These are phyloP conservation scores for Propsilocerus akamusi DNA, from an alignment of 1,140 invertebrate species.

Conservation along the genomic window DNA sequence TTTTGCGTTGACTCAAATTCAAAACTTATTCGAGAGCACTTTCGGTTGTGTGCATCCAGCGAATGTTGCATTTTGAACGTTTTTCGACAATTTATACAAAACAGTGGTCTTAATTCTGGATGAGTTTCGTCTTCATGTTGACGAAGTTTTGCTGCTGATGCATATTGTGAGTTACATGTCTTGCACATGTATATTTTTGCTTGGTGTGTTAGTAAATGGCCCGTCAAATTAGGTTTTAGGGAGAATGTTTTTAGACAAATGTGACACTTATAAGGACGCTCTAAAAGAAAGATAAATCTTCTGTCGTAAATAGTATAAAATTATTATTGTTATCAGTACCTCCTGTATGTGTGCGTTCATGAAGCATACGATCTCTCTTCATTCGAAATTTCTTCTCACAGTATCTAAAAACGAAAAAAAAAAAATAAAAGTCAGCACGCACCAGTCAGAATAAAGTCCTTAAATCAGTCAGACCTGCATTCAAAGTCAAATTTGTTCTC, in stretches of 20 bases:
- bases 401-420: neutral
- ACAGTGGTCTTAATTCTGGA: neutral
- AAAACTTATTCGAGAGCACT: too few relatives aligned
- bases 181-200: neutral
- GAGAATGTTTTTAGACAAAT: neutral
- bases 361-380: neutral
- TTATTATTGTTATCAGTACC: neutral
- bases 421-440: too few relatives aligned
- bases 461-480: too few relatives aligned
- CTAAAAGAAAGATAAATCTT: neutral
- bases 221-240: neutral
- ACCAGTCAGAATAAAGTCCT: too few relatives aligned
- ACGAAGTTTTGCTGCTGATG: neutral
- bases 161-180: neutral
- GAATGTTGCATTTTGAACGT: neutral
- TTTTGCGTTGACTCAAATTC: too few relatives aligned
- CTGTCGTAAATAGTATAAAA: neutral
- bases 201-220: neutral
- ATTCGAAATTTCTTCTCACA: neutral
- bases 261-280: neutral
- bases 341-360: neutral
- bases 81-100: neutral
- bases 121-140: neutral
- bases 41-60: neutral
- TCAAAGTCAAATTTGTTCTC: neutral